Evolutionary conservation across 1,140 invertebrate species (phyloP), one percentile per base, ranked within the genome.

Genomic region (Drosophila funebris): DNA sequence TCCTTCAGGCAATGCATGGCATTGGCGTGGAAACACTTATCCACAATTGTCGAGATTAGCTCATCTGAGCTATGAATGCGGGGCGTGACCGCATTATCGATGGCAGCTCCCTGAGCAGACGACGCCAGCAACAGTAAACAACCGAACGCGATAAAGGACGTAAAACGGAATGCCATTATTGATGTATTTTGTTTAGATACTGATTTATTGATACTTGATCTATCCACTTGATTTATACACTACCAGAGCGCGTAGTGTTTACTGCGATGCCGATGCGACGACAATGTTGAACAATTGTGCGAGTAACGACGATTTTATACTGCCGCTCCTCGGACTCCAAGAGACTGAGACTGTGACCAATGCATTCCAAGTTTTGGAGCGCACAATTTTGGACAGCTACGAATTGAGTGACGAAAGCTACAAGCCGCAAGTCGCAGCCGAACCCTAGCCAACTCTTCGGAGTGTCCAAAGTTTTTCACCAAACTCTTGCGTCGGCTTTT

Each of bases 1-100:
- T 93, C 93, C 90, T 96, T 96, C 41, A 96, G 92, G 77, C 96
- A 97, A 50, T 93, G 93, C 73, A 94, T 94, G 71, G 94, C 94
- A 61, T 95, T 93, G 11, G 93, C 93, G 70, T 93, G 93, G 76
- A 94, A 94, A 92, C 96, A 96, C 89, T 95, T 94, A 92, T 94
- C 94, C 72, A 96, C 92, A 56, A 96, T 95, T 76, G 93, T 94
- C 11, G 94, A 93, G 27, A 96, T 93, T 13, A 96, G 93, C 87
- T 96, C 95, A 72, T 95, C 94, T 87, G 94, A 94, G 67, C 92
- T 93, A 64, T 91, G 90, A 79, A 94, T 93, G 67, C 93, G 92
- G 48, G 94, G 93, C 31, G 93, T 93, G 43, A 93, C 92, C 20
- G 88, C 92, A 75, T 93, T 93, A 91, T 93, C 94, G 76, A 92